Conservation (phyloP, 1,140 invertebrate species). For the Lethrus apterus region DNA sequence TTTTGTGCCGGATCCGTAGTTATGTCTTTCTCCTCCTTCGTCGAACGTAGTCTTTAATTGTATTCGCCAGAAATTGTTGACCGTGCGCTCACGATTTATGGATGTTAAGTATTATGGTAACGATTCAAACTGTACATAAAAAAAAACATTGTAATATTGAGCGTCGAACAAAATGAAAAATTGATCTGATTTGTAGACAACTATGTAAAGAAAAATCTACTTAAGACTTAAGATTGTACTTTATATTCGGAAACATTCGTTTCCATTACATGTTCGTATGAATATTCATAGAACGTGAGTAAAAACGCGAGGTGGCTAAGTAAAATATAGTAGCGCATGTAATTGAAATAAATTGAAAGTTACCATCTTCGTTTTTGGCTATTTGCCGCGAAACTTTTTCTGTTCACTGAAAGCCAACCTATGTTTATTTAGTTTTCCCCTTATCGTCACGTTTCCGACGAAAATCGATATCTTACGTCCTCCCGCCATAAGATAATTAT, state of each 20-base stretch:
- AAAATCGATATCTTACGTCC: too few relatives aligned
- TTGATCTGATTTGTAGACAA: too few relatives aligned
- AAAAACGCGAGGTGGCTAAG: slow-evolving; percentile 2
- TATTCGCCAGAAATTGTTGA: slow-evolving; percentile 11
- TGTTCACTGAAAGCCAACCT: slow-evolving; percentile 8
- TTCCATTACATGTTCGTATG: too few relatives aligned
- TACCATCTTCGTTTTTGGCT: slow-evolving; percentile 6
- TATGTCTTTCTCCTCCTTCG: slow-evolving; percentile 4
- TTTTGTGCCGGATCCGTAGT: slow-evolving; percentile 8
- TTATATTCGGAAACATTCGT: not conserved
- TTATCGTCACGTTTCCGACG: not conserved
- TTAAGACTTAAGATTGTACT: not conserved
- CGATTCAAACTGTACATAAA: slow-evolving; percentile 2
- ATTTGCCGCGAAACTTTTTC: slow-evolving; percentile 11
- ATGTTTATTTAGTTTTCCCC: slow-evolving; percentile 8
- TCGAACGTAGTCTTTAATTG: slow-evolving; percentile 6
- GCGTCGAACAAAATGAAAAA: too few relatives aligned
- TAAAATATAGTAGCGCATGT: slow-evolving; percentile 11
- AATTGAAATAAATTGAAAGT: slow-evolving; percentile 13
- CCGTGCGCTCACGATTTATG: slow-evolving; percentile 7
- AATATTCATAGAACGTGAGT: too few relatives aligned
- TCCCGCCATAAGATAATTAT: too few relatives aligned
- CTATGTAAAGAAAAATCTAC: too few relatives aligned
- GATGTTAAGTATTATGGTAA: slow-evolving; percentile 3
- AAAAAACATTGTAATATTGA: too few relatives aligned